Evolutionary conservation across 2,888 invertebrate species (phyloP).

Genomic region (Zaprionus obscuricornis): DNA sequence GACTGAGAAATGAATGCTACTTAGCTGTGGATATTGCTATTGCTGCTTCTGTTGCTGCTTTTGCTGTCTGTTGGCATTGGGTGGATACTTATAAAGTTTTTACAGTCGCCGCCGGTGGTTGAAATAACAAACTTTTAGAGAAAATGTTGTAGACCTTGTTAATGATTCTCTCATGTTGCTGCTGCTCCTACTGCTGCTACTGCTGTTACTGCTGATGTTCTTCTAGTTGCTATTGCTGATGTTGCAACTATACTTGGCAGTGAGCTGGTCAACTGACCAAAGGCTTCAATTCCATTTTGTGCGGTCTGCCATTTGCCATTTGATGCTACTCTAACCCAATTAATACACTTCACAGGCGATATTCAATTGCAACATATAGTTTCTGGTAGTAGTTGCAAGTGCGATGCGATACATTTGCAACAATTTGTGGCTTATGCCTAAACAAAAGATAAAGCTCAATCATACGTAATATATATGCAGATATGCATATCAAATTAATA

Average conservation of each 20-base stretch:
- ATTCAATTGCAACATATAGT: too few species aligned
- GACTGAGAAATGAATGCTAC: constrained; percentile 13
- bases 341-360: constrained; percentile 24
- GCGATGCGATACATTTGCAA: too few species aligned
- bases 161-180: constrained; percentile 12
- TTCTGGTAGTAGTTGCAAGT: too few species aligned
- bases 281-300: constrained; percentile 41
- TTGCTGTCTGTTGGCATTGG: background rate
- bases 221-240: background rate
- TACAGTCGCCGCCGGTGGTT: constrained; percentile 48
- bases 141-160: constrained; percentile 44
- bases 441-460: constrained; percentile 8
- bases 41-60: too few species aligned
- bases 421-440: constrained; percentile 13
- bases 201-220: background rate
- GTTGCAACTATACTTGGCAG: constrained; percentile 7
- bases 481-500: constrained; percentile 8
- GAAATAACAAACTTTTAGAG: constrained; percentile 55
- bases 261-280: constrained; percentile 38
- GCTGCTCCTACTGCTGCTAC: background rate
- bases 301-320: constrained; percentile 16
- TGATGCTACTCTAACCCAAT: constrained; percentile 31
- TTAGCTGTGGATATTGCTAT: constrained; percentile 23
- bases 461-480: constrained; percentile 14
- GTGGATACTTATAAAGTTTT: constrained; percentile 59